Conservation (phyloP, 2,113 vertebrate genomes). For the Leptocoma aspasia region DNA sequence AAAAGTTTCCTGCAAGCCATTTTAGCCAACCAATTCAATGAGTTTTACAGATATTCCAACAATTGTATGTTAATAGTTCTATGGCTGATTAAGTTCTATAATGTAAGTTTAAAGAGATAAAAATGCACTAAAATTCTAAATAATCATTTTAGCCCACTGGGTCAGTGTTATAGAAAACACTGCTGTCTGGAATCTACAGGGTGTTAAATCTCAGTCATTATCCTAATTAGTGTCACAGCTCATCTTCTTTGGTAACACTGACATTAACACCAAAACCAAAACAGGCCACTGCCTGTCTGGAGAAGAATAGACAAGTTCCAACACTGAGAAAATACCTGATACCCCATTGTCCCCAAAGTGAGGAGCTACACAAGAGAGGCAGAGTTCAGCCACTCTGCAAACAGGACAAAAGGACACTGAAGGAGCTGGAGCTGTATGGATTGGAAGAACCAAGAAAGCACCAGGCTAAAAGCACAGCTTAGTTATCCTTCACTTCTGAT, state of each 20-base stretch:
- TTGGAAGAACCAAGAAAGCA: not conserved
- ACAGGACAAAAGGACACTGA: not conserved
- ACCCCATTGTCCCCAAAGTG: not conserved
- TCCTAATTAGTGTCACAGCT: not conserved
- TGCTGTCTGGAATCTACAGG: not conserved
- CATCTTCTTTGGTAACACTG: not conserved
- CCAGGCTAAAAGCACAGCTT: not conserved
- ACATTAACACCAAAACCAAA: not conserved
- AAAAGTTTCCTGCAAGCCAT: not conserved
- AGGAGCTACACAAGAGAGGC: not conserved
- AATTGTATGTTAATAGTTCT: not conserved
- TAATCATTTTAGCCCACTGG: not conserved
- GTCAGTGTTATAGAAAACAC: not conserved
- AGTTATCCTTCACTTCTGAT: not conserved
- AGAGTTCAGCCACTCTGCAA: not conserved
- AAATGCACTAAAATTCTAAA: not conserved
- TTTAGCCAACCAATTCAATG: not conserved
- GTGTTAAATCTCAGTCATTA: not conserved
- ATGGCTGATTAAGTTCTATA: not conserved
- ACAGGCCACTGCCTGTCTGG: not conserved
- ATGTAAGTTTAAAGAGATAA: not conserved
- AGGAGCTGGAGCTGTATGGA: not conserved
- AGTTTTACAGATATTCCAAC: not conserved
- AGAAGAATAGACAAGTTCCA: not conserved
- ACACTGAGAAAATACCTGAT: not conserved